phyloP scores from a whole-genome alignment of 2,113 vertebrate genomes.

The Amblyornis subalaris region DNA sequence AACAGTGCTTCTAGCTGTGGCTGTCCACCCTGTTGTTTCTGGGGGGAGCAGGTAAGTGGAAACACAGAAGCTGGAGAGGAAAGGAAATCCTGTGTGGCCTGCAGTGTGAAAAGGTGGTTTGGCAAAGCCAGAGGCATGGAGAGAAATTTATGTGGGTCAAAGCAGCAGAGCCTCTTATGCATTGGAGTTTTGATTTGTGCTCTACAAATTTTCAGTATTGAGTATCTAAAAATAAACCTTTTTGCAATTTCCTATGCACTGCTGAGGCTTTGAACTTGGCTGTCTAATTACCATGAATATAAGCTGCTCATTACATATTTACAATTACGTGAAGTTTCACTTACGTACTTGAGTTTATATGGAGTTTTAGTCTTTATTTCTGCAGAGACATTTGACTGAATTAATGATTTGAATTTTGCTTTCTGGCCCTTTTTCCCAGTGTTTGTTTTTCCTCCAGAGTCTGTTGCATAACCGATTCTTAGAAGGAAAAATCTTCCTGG shows the following conservation, averaged over 20 bases:
- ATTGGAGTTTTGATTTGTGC: not conserved
- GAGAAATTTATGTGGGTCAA: not conserved
- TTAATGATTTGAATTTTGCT: not conserved
- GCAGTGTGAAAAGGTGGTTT: not conserved
- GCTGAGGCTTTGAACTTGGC: constrained; percentile 26
- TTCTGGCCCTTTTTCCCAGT: not conserved
- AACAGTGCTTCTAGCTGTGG: not conserved
- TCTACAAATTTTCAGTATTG: not conserved
- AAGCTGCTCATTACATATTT: not conserved
- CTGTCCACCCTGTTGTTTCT: not conserved
- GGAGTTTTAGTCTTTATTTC: not conserved
- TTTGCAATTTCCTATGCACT: not conserved
- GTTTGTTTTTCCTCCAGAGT: not conserved
- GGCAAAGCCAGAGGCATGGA: not conserved
- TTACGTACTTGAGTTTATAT: not conserved
- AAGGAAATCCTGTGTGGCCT: not conserved
- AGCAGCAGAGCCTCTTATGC: not conserved
- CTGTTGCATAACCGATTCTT: not conserved
- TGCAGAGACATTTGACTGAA: not conserved
- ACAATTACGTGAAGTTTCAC: not conserved
- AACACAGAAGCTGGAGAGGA: not conserved
- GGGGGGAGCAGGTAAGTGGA: not conserved
- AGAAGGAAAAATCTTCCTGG: not conserved
- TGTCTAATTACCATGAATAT: constrained; percentile 22
- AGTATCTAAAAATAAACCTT: constrained; percentile 33